A percentile compares a stretch with the other conserved stretches of the same genome.
Evolutionary conservation across 1,140 invertebrate species (phyloP).

Genomic region (Bacillus rossius): DNA sequence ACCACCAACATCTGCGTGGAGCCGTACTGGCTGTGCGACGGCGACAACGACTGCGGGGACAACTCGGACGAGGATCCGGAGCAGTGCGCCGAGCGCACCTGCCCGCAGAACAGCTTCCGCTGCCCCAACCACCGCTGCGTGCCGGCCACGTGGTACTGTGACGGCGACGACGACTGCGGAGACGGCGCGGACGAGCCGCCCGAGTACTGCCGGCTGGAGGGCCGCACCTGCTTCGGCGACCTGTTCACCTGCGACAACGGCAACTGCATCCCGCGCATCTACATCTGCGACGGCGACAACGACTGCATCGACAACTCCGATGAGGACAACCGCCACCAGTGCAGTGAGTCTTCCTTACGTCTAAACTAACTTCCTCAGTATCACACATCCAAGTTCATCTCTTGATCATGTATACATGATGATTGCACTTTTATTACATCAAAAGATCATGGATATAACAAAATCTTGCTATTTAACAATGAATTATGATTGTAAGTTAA

Average conservation of each 20-base stretch:
- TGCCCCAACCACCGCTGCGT: constrained; percentile 84
- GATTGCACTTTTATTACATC: too few relatives aligned
- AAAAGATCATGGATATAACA: too few relatives aligned
- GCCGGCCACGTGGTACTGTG: constrained; percentile 87
- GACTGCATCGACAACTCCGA: constrained; percentile 93
- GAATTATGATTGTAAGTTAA: too few relatives aligned
- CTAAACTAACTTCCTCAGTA: background rate
- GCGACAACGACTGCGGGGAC: constrained; percentile 94
- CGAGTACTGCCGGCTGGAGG: constrained; percentile 88
- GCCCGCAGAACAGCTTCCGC: constrained; percentile 86
- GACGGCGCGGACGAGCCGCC: constrained; percentile 86
- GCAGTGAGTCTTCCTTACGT: constrained; percentile 57
- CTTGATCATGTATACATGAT: too few relatives aligned
- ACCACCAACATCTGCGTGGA: constrained; percentile 94
- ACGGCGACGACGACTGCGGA: constrained; percentile 86
- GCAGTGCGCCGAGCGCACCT: constrained; percentile 82
- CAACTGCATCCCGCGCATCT: constrained; percentile 92
- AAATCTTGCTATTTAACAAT: too few relatives aligned
- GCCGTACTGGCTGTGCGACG: constrained; percentile 91
- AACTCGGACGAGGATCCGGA: constrained; percentile 91
- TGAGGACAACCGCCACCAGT: constrained; percentile 86
- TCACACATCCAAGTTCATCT: too few relatives aligned
- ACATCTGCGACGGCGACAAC: constrained; percentile 96
- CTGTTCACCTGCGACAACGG: constrained; percentile 95
- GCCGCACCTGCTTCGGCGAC: constrained; percentile 88